Evolutionary conservation across 2,113 vertebrate genomes (phyloP).

Genomic region (Albula goreensis): DNA sequence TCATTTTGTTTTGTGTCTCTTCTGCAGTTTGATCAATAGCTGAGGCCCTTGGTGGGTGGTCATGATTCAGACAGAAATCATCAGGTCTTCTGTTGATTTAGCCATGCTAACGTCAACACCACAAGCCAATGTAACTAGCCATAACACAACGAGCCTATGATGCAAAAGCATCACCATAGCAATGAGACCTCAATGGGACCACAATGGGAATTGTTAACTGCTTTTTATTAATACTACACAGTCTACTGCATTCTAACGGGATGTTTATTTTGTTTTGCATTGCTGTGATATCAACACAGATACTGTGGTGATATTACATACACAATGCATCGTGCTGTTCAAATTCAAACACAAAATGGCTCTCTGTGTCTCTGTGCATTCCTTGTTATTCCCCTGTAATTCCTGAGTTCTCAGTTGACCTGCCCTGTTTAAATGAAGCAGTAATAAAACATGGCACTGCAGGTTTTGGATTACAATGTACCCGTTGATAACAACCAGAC

Average conservation of each 20-base stretch:
- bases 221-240: background rate
- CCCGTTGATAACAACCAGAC: background rate
- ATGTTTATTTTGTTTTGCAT: background rate
- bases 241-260: background rate
- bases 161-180: background rate
- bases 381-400: too few species aligned
- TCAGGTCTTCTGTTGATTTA: background rate
- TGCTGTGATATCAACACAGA: background rate
- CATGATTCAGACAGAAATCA: background rate
- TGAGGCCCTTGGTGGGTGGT: background rate
- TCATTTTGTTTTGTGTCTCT: background rate
- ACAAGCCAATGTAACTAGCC: background rate
- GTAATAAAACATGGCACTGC: background rate
- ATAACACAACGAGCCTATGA: background rate
- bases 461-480: background rate
- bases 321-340: too few species aligned
- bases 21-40: conserved; percentile 21
- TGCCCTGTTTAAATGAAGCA: too few species aligned
- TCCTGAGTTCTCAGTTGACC: too few species aligned
- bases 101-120: background rate
- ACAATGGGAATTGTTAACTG: background rate
- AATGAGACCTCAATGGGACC: background rate
- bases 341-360: too few species aligned
- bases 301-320: background rate
- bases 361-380: too few species aligned